Conservation (phyloP, 2,113 vertebrate genomes). For the Nyctibius bracteatus region DNA sequence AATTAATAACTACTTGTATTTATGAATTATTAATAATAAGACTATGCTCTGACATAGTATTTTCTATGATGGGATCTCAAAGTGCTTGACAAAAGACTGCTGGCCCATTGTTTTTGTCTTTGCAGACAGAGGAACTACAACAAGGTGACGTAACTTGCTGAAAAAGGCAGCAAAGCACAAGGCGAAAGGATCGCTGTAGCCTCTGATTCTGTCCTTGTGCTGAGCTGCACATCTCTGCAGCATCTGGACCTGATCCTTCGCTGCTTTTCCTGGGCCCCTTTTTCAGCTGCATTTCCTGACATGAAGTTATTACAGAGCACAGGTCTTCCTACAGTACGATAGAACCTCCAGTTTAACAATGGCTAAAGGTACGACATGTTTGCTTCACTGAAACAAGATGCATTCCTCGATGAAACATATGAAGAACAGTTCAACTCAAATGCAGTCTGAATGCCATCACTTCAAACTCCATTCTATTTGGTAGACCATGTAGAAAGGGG, state of each 20-base stretch:
- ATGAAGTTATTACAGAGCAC: background rate
- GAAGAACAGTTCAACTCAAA: background rate
- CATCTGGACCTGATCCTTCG: background rate
- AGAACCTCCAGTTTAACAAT: background rate
- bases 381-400: background rate
- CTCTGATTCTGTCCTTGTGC: background rate
- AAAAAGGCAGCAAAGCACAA: background rate
- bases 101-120: background rate
- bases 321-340: background rate
- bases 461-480: background rate
- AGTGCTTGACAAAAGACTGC: background rate
- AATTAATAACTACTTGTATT: background rate
- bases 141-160: background rate
- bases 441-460: background rate
- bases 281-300: background rate
- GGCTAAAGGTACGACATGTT: background rate
- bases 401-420: background rate
- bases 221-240: background rate
- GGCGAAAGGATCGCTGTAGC: background rate
- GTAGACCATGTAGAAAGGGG: rapidly evolving
- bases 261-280: background rate
- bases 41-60: background rate
- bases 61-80: background rate
- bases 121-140: background rate
- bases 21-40: background rate